Percentiles rank a stretch among this genome's conserved stretches.
Conservation (phyloP, 2,797 vertebrate genomes). For the Loriculus beryllinus region DNA sequence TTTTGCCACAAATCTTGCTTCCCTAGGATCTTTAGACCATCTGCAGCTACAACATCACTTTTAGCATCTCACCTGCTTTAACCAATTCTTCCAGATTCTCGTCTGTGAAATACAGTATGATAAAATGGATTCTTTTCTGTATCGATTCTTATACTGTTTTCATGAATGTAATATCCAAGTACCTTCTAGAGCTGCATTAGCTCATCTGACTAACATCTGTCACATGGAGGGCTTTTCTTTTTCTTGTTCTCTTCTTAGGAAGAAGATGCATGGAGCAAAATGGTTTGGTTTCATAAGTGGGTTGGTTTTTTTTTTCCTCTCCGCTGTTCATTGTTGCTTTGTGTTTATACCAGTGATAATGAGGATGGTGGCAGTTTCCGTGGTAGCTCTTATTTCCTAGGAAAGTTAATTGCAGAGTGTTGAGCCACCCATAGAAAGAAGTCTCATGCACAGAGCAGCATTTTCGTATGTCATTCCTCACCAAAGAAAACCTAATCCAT, state of each 20-base stretch:
- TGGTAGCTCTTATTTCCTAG: conserved; percentile 4
- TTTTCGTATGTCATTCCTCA: not conserved
- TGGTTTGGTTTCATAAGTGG: not conserved
- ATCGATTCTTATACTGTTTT: not conserved
- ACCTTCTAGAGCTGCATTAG: not conserved
- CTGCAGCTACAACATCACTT: not conserved
- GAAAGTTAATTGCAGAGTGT: conserved; percentile 9
- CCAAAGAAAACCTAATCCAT: not conserved
- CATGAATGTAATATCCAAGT: not conserved
- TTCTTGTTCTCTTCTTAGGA: not conserved
- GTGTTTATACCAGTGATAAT: not conserved
- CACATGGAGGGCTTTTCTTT: not conserved
- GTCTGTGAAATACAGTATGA: not conserved
- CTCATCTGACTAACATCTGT: not conserved
- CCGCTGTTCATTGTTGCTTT: not conserved
- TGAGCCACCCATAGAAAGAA: not conserved
- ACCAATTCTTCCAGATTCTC: not conserved
- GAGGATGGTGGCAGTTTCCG: not conserved
- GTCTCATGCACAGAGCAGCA: not conserved
- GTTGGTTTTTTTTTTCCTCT: not conserved
- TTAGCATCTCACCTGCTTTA: not conserved
- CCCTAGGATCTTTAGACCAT: not conserved
- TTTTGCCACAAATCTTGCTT: conserved; percentile 34
- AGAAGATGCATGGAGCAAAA: not conserved
- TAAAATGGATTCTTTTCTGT: not conserved